Base-by-base conservation (phyloP, 2,888 invertebrate species). In the Epinotia nisella region DNA sequence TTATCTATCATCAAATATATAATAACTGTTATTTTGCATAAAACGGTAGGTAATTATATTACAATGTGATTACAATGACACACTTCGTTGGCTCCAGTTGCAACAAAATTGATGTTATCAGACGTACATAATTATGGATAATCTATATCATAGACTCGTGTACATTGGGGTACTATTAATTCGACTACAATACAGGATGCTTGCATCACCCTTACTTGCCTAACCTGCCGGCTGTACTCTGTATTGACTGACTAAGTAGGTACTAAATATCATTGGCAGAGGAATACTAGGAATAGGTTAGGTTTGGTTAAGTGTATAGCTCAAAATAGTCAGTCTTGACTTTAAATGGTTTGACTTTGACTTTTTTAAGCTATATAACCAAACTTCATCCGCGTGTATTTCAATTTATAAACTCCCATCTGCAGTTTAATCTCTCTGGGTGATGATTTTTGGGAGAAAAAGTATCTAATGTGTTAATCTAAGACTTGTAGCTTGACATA, bases 21-120 rank as follows among this genome's bases (percentile, higher is more conserved):
- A 24, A 39, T 51, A 41, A 13, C 21, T 24, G 53, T 61, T 13
- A 61, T 53, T 69, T 13, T 17, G 60, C 41, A 39, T 9, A 69
- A 35, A 29, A 45, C 39, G 9, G 15, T 35, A 19, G n/a, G n/a
- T n/a, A n/a, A n/a, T n/a, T n/a, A 51, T n/a, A 19, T 49, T 62
- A 49, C 41, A 24, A 21, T 62, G 24, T 49, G 39, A 17, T 49
- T 35, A 49, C 68, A 60, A 60, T 69, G 19, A 41, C 24, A 53
- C 17, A 24, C 69, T 53, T 53, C 51, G 41, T 24, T 61, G 61
- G n/a, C 19, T 61, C 51, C 19, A 39, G 21, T 69, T 53, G 29
- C 69, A 39, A 35, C 53, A 61, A 69, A 69, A 61, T 69, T 35
- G 24, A 11, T 21, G 41, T 21, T 29, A 68, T 68, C 58, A 15